Percentiles rank a stretch among this genome's conserved stretches.
phyloP scores from a whole-genome alignment of 2,113 vertebrate genomes.

The Copsychus sechellarum region DNA sequence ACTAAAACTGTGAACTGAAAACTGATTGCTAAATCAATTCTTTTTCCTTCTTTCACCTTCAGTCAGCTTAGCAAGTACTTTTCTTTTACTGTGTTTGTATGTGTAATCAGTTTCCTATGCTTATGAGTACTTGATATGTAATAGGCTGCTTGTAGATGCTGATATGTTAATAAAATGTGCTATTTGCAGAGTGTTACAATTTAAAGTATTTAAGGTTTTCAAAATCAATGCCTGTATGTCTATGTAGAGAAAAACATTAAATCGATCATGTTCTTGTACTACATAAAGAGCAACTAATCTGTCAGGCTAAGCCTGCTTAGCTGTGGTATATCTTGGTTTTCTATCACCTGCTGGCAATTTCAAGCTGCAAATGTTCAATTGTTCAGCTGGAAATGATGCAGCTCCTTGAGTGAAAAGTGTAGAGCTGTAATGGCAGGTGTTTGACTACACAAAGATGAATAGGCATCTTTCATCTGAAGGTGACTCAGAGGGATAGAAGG shows the following conservation, averaged over 20 bases:
- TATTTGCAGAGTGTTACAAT: background rate
- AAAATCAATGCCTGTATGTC: background rate
- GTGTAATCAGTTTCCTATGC: background rate
- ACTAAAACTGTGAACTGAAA: background rate
- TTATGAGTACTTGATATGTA: background rate
- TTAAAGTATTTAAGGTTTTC: background rate
- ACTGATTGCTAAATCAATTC: background rate
- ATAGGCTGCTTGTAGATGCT: background rate
- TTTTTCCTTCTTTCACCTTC: background rate
- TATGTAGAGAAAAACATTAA: background rate
- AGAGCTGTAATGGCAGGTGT: background rate
- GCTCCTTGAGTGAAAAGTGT: background rate
- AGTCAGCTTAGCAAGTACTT: background rate
- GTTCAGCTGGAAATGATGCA: background rate
- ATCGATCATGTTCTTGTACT: background rate
- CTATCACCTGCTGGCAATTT: slow-evolving; percentile 2
- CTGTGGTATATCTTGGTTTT: background rate
- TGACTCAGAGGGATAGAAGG: background rate
- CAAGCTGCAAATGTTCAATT: background rate
- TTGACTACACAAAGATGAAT: background rate
- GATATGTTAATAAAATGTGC: background rate
- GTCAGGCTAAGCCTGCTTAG: background rate
- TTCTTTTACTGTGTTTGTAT: background rate
- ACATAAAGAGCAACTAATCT: background rate
- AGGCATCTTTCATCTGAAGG: background rate